Evolutionary conservation across 2,113 vertebrate species (phyloP), one percentile per base, ranked within the genome.

Genomic region (Baryphthengus martii): DNA sequence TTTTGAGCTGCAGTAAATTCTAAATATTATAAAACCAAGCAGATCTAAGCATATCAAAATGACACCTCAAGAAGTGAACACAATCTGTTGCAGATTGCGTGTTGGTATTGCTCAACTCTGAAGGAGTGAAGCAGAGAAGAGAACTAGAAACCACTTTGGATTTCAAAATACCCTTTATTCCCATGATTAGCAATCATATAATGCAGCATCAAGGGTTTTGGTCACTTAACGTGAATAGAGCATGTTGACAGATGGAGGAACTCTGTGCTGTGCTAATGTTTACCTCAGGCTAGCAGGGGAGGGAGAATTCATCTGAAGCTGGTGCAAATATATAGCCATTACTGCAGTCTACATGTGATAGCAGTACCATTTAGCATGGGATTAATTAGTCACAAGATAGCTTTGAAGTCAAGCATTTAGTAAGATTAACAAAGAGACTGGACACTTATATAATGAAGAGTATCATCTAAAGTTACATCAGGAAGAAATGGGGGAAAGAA

Each of bases 131-230:
- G 58, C 29, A 52, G 40, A 68, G 19, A 52, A 50, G 11, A 67
- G 18, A 66, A 49, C 31, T 45, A 81, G n/a, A 91, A 87, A 78
- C 63, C 10, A 26, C 13, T 75, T 44, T 17, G 21, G 45, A 56
- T 89, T 93, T 84, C 80, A 92, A 92, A 95, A 95, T 88, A 61
- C 5, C 37, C 12, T 85, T 90, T 84, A 71, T 86, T 78, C 28
- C 40, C 45, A n/a, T 71, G 26, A 44, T 75, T 79, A 87, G 14
- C 21, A 78, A 29, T 26, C 15, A 29, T 35, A 72, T 28, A 29
- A 25, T 63, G 70, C 10, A 84, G 16, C 47, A 65, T 59, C 65
- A 65, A 62, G 8, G 25, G 39, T 82, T 89, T 68, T 88, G 17
- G 40, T 76, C 84, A 76, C 9, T 93, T 84, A 44, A 44, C 3